Conservation (phyloP, 30 jellyfish, hydroid and myxozoan genomes). For the Haliclystus octoradiatus region DNA sequence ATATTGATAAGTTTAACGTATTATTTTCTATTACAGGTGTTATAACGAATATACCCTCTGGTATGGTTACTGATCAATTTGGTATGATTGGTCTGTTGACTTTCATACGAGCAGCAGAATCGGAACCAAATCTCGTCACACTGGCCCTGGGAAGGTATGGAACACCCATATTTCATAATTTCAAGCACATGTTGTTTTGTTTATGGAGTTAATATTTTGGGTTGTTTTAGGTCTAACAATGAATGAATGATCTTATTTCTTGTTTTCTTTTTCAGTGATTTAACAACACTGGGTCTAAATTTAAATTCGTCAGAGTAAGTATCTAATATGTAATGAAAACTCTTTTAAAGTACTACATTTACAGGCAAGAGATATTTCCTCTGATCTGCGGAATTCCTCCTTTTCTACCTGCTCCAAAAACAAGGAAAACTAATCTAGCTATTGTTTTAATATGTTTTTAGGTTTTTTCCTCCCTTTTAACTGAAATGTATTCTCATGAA, state of each 20-base stretch:
- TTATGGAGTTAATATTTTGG: neutral
- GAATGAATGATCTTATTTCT: too few species aligned
- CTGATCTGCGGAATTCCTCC: too few species aligned
- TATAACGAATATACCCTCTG: slow-evolving; percentile 89
- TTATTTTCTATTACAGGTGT: slow-evolving; percentile 47
- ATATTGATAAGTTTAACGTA: too few species aligned
- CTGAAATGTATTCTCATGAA: too few species aligned
- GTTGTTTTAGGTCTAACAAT: neutral
- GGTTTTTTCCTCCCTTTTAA: too few species aligned
- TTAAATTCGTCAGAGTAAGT: slow-evolving; percentile 96
- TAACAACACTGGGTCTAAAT: slow-evolving; percentile 90
- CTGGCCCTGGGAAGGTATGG: slow-evolving; percentile 93
- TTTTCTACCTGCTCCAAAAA: too few species aligned
- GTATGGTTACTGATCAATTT: slow-evolving; percentile 97
- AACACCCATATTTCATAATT: neutral
- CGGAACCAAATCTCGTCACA: slow-evolving; percentile 95
- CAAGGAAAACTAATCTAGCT: too few species aligned
- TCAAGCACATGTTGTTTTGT: neutral
- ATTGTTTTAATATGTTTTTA: too few species aligned
- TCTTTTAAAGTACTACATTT: too few species aligned
- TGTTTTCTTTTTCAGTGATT: slow-evolving; percentile 44
- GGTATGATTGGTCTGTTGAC: slow-evolving; percentile 96
- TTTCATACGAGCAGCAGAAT: slow-evolving; percentile 96
- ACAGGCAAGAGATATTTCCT: too few species aligned
- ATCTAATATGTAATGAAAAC: too few species aligned